Evolutionary conservation across 2,888 invertebrate genomes (phyloP), one percentile per base, ranked within the genome.

Genomic region (Epinotia brunnichana): DNA sequence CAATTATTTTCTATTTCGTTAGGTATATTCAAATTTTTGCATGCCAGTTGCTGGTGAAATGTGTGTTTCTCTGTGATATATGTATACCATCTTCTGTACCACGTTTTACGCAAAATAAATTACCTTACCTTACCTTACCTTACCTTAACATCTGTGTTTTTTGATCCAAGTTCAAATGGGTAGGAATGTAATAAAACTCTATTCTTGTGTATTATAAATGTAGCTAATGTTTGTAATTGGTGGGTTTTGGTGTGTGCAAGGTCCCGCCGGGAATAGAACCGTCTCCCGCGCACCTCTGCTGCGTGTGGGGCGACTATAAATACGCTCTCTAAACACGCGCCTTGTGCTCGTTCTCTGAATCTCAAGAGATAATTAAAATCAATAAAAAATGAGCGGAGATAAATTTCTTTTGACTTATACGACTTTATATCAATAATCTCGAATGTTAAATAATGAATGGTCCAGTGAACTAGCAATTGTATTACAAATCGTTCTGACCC

Each of bases 251-350:
- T 73, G 69, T 82, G 84, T 81, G 85, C 89, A 90, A 91, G 90
- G 90, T 91, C 87, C 84, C 84, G 85, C 87, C 86, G 87, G 87
- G 89, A 90, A 90, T 90, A 91, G 91, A 90, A 84, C 83, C 88
- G 81, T 83, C 91, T 90, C 92, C 90, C 90, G 91, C 90, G 87
- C 90, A 87, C 85, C 87, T 84, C 87, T 81, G 78, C 91, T 82
- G 91, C 90, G 91, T 87, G 92, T 92, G 92, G 90, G 92, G 90
- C 86, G 81, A 81, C 87, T 92, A 92, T 90, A 89, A 92, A 92
- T 92, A 92, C 82, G 78, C 79, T 77, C 80, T 83, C 72, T 69
- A 73, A 86, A 84, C 85, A 84, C 86, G 83, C 85, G 84, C 82
- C 82, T 81, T 82, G 83, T 83, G 85, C 85, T 82, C 86, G 85